Percentiles rank a stretch among this genome's conserved stretches.
Evolutionary conservation across 2,113 vertebrate genomes (phyloP).

Genomic region (Alouatta palliata): DNA sequence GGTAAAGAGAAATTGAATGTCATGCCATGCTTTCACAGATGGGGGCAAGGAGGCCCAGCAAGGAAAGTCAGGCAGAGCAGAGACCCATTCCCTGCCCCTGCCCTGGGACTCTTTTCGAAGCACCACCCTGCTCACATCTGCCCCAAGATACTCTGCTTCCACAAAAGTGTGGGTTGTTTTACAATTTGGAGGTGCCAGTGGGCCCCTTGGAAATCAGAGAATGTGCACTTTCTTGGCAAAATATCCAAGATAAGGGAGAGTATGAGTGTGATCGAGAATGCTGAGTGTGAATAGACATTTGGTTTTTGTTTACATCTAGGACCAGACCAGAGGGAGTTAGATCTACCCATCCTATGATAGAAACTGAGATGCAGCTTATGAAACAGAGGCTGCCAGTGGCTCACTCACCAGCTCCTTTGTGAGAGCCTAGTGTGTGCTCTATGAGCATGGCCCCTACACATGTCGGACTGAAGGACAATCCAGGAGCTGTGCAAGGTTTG

Average conservation of each 20-base stretch:
- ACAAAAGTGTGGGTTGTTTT: background rate
- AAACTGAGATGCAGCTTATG: background rate
- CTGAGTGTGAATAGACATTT: background rate
- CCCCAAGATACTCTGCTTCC: background rate
- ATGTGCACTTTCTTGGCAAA: background rate
- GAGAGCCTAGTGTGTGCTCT: background rate
- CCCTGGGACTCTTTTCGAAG: background rate
- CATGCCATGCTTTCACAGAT: background rate
- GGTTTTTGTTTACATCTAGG: background rate
- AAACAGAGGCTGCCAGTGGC: no score
- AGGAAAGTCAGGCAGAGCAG: background rate
- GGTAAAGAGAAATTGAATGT: background rate
- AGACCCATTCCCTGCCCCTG: no score
- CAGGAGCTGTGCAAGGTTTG: background rate
- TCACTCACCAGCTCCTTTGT: background rate
- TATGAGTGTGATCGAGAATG: accelerated
- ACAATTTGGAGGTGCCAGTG: background rate
- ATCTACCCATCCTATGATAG: background rate
- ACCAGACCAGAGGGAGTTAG: background rate
- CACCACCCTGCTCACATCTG: accelerated
- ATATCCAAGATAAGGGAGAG: background rate
- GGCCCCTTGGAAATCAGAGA: background rate
- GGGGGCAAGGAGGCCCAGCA: background rate
- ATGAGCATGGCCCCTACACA: background rate
- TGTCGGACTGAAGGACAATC: background rate